Evolutionary conservation across 2,113 vertebrate genomes (phyloP).

Genomic region (Sminthopsis crassicaudata): DNA sequence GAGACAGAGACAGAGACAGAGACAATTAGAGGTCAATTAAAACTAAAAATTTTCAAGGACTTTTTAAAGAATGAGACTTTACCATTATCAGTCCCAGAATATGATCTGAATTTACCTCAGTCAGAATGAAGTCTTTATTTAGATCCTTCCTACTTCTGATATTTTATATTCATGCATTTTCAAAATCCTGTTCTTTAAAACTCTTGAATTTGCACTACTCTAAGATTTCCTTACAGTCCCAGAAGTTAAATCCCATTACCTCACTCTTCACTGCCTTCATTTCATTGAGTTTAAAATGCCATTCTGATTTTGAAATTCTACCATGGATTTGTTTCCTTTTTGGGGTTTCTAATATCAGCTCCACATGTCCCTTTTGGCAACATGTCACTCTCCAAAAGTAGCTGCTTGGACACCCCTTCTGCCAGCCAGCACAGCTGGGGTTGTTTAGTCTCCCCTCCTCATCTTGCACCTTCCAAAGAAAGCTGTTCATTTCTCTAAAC

Average conservation of each 20-base stretch:
- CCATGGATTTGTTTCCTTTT: accelerated
- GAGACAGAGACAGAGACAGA: background rate
- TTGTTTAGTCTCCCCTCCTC: background rate
- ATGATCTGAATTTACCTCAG: background rate
- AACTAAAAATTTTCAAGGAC: background rate
- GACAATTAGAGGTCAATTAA: background rate
- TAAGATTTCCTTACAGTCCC: background rate
- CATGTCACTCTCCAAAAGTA: background rate
- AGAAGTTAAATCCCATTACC: background rate
- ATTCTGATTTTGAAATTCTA: background rate
- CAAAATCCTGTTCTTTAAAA: background rate
- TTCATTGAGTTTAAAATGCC: background rate
- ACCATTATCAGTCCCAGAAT: background rate
- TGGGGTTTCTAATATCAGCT: background rate
- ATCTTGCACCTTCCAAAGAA: background rate
- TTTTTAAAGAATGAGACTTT: background rate
- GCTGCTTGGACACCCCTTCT: accelerated
- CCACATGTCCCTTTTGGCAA: background rate
- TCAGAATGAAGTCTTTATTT: background rate
- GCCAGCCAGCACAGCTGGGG: no score
- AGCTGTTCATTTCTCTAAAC: background rate
- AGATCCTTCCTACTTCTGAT: background rate
- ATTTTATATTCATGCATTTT: background rate
- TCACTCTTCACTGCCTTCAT: accelerated
- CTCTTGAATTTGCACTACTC: accelerated